Percentiles rank a stretch among this genome's conserved stretches.
These are phyloP conservation scores for Drosophila virilis DNA, from an alignment of 1,140 invertebrate species.

Conservation along the genomic window DNA sequence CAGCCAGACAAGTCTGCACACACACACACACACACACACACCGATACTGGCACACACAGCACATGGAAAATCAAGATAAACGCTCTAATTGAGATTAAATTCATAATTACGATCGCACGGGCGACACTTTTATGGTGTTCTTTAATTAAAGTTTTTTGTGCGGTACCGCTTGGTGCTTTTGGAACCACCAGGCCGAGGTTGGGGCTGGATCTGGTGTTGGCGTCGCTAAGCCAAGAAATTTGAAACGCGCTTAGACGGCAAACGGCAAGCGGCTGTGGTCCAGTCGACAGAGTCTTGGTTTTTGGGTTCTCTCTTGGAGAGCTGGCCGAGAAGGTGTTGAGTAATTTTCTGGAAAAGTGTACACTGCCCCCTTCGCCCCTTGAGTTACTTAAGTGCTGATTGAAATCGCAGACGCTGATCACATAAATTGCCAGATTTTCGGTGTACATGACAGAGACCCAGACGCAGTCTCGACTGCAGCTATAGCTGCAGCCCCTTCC, in stretches of 20 bases:
- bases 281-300: not conserved
- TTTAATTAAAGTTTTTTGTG: conserved; percentile 75
- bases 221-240: conserved; percentile 63
- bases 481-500: not conserved
- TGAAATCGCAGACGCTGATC: conserved; percentile 77
- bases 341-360: conserved; percentile 63
- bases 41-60: conserved; percentile 17
- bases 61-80: conserved; percentile 78
- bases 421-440: conserved; percentile 83
- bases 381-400: conserved; percentile 59
- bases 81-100: conserved; percentile 83
- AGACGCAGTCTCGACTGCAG: not conserved
- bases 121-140: conserved; percentile 82
- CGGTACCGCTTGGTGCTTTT: conserved; percentile 11
- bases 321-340: conserved; percentile 65
- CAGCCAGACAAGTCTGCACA: conserved; percentile 41
- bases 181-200: not conserved
- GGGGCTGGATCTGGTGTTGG: conserved; percentile 2
- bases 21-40: conserved; percentile 19
- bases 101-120: conserved; percentile 81
- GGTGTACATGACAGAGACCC: conserved; percentile 68
- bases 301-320: conserved; percentile 10
- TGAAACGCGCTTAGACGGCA: conserved; percentile 69
- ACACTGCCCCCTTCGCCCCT: not conserved
- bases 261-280: conserved; percentile 23